Evolutionary conservation across 2,888 invertebrate genomes (phyloP), one percentile per base, ranked within the genome.

Genomic region (Eumacrocentrus americanus): DNA sequence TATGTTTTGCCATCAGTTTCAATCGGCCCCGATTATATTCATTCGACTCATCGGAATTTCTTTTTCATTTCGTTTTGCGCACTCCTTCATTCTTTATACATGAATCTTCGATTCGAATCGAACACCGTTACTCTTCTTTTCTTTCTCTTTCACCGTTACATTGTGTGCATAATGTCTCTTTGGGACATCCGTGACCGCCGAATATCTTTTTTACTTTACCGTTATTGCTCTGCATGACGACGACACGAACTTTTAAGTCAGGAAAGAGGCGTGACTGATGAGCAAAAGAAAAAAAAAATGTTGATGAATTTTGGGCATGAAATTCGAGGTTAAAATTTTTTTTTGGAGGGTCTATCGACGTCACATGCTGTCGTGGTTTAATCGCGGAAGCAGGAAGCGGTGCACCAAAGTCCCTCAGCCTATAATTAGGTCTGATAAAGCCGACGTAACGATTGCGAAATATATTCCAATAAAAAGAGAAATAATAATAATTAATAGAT

Each of bases 61-160:
- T 34, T 25, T 50, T 50, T 34, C 34, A 12, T 9, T 18, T 34
- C 1, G 25, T 54, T 54, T 29, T 18, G 44, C 29, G n/a, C 14
- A 14, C 29, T 29, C 18, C 47, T 12, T 47, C 12, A 9, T 44
- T 20, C 7, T 9, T 14, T 11, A 23, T 47, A 47, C 35, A 50
- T 50, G 29, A 50, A 50, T 50, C 22, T 29, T 50, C 29, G 3
- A 50, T 50, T 34, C 34, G 34, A 29, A 29, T 29, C 25, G 25
- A n/a, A 29, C 18, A 50, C 50, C 50, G 50, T 50, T 50, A 50
- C 16, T 12, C 29, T 34, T 34, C 14, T 16, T 25, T 50, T 50
- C 20, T 34, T 16, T 23, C 29, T 14, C 34, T 16, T 50, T 50
- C 7, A 50, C 50, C 50, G 50, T 50, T 50, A 50, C 25, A 18